A percentile compares a stretch with the other conserved stretches of the same genome.
These are phyloP conservation scores for Sarotherodon lohbergeri DNA, from an alignment of 2,113 vertebrate species.

Conservation along the genomic window DNA sequence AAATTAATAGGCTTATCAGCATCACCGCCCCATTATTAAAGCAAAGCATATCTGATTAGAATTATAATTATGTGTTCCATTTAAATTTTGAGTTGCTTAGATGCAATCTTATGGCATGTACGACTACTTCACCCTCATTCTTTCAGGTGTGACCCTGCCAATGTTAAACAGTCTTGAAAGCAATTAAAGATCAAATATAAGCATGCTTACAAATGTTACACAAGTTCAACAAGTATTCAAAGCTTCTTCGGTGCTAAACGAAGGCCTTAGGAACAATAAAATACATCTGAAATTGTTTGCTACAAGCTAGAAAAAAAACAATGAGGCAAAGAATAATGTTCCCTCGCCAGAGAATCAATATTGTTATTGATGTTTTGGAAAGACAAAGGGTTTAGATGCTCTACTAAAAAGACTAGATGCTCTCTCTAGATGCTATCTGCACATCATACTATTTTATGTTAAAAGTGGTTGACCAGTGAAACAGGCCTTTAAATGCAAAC, in stretches of 20 bases:
- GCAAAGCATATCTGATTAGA: background rate
- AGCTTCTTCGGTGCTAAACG: background rate
- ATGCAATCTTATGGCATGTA: background rate
- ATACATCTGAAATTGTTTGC: background rate
- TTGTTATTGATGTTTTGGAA: background rate
- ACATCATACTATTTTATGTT: background rate
- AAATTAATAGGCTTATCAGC: background rate
- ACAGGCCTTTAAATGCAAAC: background rate
- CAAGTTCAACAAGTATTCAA: background rate
- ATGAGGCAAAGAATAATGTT: background rate
- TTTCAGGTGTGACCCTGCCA: background rate
- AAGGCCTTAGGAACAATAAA: background rate
- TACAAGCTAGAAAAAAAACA: background rate
- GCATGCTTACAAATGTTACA: background rate
- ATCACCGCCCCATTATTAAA: background rate
- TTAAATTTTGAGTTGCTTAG: background rate
- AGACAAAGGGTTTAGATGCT: background rate
- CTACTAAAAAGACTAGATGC: background rate
- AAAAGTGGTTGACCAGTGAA: background rate
- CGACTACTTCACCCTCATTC: background rate
- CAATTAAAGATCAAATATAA: background rate
- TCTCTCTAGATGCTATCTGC: background rate
- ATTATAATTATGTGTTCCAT: background rate
- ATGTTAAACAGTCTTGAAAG: background rate
- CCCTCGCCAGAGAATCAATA: background rate